Evolutionary conservation across 2,888 invertebrate species (phyloP).

Genomic region (Abscondita cerata): DNA sequence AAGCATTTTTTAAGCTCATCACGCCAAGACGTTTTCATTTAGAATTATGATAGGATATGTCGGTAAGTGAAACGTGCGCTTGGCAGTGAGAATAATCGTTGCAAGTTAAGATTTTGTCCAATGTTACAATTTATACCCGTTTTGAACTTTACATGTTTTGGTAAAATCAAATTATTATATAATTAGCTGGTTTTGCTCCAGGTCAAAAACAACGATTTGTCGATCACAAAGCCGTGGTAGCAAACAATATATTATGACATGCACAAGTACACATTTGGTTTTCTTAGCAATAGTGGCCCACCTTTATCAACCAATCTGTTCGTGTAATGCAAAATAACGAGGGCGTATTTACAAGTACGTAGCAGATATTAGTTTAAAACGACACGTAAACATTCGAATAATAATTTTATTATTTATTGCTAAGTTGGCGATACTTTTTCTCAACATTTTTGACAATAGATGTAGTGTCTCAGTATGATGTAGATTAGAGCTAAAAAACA

Average conservation of each 20-base stretch:
- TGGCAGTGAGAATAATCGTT: constrained; percentile 2
- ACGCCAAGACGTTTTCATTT: constrained; percentile 1
- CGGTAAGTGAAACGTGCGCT: not conserved
- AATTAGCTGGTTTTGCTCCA: not conserved
- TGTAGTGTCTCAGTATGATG: no score
- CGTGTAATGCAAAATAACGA: not conserved
- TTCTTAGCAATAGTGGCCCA: constrained; percentile 15
- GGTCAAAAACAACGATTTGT: not conserved
- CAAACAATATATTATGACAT: not conserved
- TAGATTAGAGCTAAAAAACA: no score
- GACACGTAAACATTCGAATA: no score
- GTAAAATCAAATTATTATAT: no score
- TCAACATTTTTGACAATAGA: no score
- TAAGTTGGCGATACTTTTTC: no score
- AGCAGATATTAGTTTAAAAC: no score
- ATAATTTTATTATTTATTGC: no score
- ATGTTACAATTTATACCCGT: no score
- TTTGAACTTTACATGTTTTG: no score
- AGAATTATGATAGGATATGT: constrained; percentile 7
- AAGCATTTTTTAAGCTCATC: not conserved
- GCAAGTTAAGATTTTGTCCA: no score
- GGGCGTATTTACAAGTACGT: constrained; percentile 5
- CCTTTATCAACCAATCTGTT: constrained; percentile 18
- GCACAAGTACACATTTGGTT: constrained; percentile 2
- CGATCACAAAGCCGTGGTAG: not conserved